phyloP scores from a whole-genome alignment of 2,888 invertebrate genomes.

The Acleris emargana region DNA sequence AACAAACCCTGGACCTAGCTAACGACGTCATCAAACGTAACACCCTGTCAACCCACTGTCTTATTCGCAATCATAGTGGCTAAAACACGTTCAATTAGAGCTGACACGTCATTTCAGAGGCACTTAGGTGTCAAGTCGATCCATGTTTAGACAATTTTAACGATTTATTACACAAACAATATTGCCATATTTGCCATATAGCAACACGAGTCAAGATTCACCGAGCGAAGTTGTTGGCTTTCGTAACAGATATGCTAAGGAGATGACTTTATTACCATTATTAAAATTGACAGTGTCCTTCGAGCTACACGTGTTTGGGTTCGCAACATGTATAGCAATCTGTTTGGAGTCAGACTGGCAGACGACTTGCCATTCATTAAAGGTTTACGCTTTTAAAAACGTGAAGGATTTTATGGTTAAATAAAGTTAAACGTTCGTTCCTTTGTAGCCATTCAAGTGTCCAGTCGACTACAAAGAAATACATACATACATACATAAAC shows the following conservation, averaged over 20 bases:
- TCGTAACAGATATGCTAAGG: conserved; percentile 19
- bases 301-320: conserved; percentile 11
- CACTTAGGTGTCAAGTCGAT: background rate
- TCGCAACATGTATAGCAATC: background rate
- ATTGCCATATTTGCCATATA: conserved; percentile 1
- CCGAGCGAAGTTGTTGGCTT: background rate
- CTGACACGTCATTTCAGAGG: background rate
- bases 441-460: too few relatives aligned
- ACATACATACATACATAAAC: too few relatives aligned
- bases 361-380: conserved; percentile 6
- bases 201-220: background rate
- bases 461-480: too few relatives aligned
- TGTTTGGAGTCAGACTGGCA: conserved; percentile 1
- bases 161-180: background rate
- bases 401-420: too few relatives aligned
- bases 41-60: background rate
- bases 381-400: background rate
- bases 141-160: background rate
- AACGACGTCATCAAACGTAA: background rate
- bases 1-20: too few relatives aligned
- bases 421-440: too few relatives aligned
- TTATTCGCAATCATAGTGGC: background rate
- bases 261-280: conserved; percentile 22
- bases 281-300: conserved; percentile 18
- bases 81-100: background rate